Evolutionary conservation across 1,140 invertebrate genomes (phyloP), one percentile per base, ranked within the genome.

Genomic region (Polypedilum pembai): DNA sequence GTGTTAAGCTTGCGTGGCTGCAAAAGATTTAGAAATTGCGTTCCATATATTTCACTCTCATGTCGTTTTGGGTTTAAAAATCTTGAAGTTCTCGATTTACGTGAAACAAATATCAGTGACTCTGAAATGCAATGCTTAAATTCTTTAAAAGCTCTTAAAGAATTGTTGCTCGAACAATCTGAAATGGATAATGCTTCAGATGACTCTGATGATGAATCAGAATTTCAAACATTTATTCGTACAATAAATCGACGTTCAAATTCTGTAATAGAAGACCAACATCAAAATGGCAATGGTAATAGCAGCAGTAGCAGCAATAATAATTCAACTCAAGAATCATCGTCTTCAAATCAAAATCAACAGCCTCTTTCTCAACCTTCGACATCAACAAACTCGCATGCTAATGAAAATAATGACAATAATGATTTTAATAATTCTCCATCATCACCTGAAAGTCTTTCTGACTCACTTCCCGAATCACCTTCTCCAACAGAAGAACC

Each of bases 31-130:
- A 85, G 85, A 20, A 89, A 91, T 78, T 91, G 89, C 79, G 87
- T 92, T 15, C 89, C 90, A 0, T 92, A 92, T 80, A 86, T 87
- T 15, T 90, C 89, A 78, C 85, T 92, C 63, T 88, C 90, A 0
- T 85, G 88, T 8, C 83, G 88, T 78, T 90, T 90, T 80, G 90
- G 91, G n/a, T 91, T 92, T 77, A 84, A 84, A 79, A 82, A 83
- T 17, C 78, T 91, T 7, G 85, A 89, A 84, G 89, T 89, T 18
- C 79, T 91, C 24, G 89, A 91, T 78, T 80, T 91, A 15, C 84
- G 89, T 74, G 85, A 86, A 74, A 90, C 88, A 0, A 85, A 85
- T 0, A 83, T 91, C 10, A 87, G 86, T 10, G 89, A 91, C 76
- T 88, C 87, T 7, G 89, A 91, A 80, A 83, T 90, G 17, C 86